These are phyloP conservation scores for Eupithecia tripunctaria DNA, from an alignment of 2,888 invertebrate genomes.

Conservation along the genomic window DNA sequence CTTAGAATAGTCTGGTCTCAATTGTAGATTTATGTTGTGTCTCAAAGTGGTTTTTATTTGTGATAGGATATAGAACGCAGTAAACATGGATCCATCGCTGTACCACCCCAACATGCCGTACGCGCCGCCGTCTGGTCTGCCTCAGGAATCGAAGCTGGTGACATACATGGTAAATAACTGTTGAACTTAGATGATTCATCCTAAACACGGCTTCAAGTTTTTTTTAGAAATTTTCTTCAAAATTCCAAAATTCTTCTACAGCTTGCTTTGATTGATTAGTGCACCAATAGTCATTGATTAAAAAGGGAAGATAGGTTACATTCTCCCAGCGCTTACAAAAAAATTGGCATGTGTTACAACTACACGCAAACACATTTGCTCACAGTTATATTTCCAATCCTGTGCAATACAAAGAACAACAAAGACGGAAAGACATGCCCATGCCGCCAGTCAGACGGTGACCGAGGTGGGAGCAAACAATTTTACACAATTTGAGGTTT, in stretches of 20 bases:
- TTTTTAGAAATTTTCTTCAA: neutral
- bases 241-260: neutral
- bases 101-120: slow-evolving; percentile 86
- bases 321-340: too few relatives aligned
- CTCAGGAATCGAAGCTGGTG: slow-evolving; percentile 93
- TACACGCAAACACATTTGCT: too few relatives aligned
- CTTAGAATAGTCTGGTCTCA: neutral
- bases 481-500: too few relatives aligned
- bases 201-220: neutral
- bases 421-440: too few relatives aligned
- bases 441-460: too few relatives aligned
- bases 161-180: slow-evolving; percentile 89
- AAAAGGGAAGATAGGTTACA: too few relatives aligned
- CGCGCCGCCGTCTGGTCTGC: slow-evolving; percentile 89
- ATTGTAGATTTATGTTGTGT: neutral
- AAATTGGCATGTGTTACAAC: too few relatives aligned
- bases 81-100: slow-evolving; percentile 90
- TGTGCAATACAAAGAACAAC: too few relatives aligned
- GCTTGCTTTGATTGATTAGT: too few relatives aligned
- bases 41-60: slow-evolving; percentile 1
- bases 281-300: too few relatives aligned
- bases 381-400: too few relatives aligned
- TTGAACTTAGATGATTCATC: neutral
- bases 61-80: slow-evolving; percentile 51
- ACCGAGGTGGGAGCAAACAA: too few relatives aligned